A percentile compares a stretch with the other conserved stretches of the same genome.
phyloP scores from a whole-genome alignment of 1,140 invertebrate genomes.

The Micrasema minimum region DNA sequence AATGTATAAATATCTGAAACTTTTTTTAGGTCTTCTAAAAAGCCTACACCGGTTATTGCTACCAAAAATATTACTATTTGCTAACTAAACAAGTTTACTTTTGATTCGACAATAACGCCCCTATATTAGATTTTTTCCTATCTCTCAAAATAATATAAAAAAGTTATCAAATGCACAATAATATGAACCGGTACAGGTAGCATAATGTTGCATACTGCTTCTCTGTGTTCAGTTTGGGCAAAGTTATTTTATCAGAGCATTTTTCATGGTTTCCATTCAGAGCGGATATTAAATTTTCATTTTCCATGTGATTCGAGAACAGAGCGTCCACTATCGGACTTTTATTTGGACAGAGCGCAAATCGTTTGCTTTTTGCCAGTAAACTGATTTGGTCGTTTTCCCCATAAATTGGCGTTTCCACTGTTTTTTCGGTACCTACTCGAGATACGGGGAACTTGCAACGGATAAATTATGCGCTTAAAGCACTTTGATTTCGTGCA shows the following conservation, averaged over 20 bases:
- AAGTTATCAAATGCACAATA: too few species aligned
- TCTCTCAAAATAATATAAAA: too few species aligned
- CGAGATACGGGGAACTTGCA: background rate
- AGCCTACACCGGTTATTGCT: too few species aligned
- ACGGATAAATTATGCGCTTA: conserved; percentile 8
- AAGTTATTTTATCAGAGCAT: conserved; percentile 3
- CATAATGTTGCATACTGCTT: background rate
- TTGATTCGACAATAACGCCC: too few species aligned
- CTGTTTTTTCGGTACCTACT: background rate
- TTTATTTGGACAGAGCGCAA: conserved; percentile 27
- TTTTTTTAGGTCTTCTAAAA: too few species aligned
- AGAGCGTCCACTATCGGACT: background rate
- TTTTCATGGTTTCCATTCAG: conserved; percentile 27
- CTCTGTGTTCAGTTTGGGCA: background rate
- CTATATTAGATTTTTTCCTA: too few species aligned
- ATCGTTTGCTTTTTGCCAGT: conserved; percentile 18
- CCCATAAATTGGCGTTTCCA: background rate
- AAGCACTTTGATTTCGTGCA: background rate
- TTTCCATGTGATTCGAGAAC: conserved; percentile 13
- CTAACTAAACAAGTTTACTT: too few species aligned
- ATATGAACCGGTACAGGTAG: too few species aligned
- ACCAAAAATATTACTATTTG: too few species aligned
- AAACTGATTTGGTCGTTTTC: background rate
- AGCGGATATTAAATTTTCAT: conserved; percentile 45
- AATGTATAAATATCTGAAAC: too few species aligned